phyloP scores from a whole-genome alignment of 1,140 invertebrate species.

The Ectropis grisescens region DNA sequence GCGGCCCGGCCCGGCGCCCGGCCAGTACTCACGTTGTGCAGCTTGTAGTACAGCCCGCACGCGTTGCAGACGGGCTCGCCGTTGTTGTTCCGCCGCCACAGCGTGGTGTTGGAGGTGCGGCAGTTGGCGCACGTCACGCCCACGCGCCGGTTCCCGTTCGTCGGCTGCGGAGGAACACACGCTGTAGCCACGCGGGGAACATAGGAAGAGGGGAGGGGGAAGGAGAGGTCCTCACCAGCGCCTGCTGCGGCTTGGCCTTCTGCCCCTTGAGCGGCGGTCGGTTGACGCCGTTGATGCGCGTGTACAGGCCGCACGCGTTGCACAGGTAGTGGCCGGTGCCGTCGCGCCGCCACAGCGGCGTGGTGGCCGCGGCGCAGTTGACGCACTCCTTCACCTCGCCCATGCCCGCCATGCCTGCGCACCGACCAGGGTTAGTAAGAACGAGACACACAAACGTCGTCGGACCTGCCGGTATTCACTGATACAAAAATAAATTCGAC shows the following conservation, averaged over 20 bases:
- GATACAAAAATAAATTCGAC: too few species aligned
- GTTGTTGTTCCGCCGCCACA: slow-evolving; percentile 90
- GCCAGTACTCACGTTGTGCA: slow-evolving; percentile 81
- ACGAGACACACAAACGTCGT: too few species aligned
- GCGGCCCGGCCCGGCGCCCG: background rate
- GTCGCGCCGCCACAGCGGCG: slow-evolving; percentile 90
- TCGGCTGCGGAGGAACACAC: slow-evolving; percentile 55
- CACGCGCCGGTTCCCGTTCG: slow-evolving; percentile 76
- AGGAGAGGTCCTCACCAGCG: slow-evolving; percentile 24
- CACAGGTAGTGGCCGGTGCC: slow-evolving; percentile 91
- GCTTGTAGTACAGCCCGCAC: slow-evolving; percentile 91
- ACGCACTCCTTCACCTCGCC: slow-evolving; percentile 87
- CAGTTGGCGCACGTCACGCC: slow-evolving; percentile 93
- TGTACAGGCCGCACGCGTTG: slow-evolving; percentile 89
- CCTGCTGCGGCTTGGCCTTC: slow-evolving; percentile 67
- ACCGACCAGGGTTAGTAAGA: background rate
- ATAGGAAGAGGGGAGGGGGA: background rate
- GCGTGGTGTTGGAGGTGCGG: slow-evolving; percentile 84
- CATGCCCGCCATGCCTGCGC: slow-evolving; percentile 49
- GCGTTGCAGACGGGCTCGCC: slow-evolving; percentile 94
- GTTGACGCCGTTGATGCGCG: slow-evolving; percentile 89
- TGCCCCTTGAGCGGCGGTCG: slow-evolving; percentile 75
- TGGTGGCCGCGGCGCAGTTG: slow-evolving; percentile 88
- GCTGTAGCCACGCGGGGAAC: background rate
- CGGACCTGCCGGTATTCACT: too few species aligned